Evolutionary conservation across 1,140 invertebrate species (phyloP).

Genomic region (Tyrophagus putrescentiae): DNA sequence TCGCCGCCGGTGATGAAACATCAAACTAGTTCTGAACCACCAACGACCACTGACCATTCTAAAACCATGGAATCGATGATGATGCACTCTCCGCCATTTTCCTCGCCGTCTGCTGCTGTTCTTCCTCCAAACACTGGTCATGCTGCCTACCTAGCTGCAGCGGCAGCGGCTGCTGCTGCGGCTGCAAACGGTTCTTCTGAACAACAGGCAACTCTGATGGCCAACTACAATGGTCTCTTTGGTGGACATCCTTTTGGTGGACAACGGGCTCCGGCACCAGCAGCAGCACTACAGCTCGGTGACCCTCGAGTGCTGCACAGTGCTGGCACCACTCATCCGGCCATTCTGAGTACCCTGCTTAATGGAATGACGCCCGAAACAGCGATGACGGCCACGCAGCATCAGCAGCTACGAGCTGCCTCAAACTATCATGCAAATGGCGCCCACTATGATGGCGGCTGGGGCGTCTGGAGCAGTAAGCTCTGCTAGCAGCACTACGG

Average conservation of each 20-base stretch:
- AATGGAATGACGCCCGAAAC: constrained; percentile 25
- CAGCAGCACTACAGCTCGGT: constrained; percentile 19
- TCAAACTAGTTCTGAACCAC: too few relatives aligned
- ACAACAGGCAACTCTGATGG: constrained; percentile 14
- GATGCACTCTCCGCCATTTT: too few relatives aligned
- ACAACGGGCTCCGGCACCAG: constrained; percentile 18
- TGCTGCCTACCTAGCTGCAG: too few relatives aligned
- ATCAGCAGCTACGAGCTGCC: not conserved
- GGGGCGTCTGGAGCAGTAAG: too few relatives aligned
- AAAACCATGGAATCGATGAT: too few relatives aligned
- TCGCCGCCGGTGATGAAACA: too few relatives aligned
- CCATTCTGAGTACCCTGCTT: constrained; percentile 22
- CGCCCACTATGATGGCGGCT: not conserved
- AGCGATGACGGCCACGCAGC: constrained; percentile 22
- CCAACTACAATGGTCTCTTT: constrained; percentile 17
- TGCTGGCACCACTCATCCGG: not conserved
- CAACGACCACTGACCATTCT: too few relatives aligned
- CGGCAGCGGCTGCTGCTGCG: too few relatives aligned
- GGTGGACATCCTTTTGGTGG: constrained; percentile 6
- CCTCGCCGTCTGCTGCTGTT: too few relatives aligned
- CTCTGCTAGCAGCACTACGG: too few relatives aligned
- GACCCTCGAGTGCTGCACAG: not conserved
- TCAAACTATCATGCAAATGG: not conserved
- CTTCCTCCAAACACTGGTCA: too few relatives aligned
- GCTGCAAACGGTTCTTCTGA: too few relatives aligned